A percentile compares a stretch with the other conserved stretches of the same genome.
These are phyloP conservation scores for Malthinus flaveolus DNA, from an alignment of 2,888 invertebrate species.

Conservation along the genomic window DNA sequence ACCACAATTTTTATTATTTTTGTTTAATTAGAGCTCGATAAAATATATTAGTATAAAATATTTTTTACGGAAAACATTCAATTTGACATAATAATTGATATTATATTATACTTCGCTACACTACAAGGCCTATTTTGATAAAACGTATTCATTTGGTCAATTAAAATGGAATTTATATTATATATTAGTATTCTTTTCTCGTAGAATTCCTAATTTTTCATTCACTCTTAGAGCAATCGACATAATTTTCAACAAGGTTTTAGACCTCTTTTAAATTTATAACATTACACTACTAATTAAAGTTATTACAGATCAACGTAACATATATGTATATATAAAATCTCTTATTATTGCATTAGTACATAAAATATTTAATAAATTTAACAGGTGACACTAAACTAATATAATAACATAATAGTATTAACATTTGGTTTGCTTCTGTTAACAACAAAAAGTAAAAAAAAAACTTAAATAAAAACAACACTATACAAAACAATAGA, in stretches of 20 bases:
- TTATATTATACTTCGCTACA: constrained; percentile 36
- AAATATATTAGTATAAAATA: constrained; percentile 37
- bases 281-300: constrained; percentile 22
- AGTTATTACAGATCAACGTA: constrained; percentile 28
- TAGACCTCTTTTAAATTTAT: constrained; percentile 14
- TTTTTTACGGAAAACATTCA: constrained; percentile 26
- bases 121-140: constrained; percentile 48
- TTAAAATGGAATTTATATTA: constrained; percentile 3
- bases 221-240: constrained; percentile 1
- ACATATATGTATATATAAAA: constrained; percentile 15
- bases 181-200: background rate
- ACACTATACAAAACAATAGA: constrained; percentile 27
- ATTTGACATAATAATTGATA: constrained; percentile 21
- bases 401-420: constrained; percentile 25
- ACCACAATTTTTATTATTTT: constrained; percentile 24
- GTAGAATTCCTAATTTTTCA: background rate
- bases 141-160: constrained; percentile 5
- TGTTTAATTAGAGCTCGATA: constrained; percentile 37
- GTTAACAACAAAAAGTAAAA: constrained; percentile 37
- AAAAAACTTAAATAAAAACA: constrained; percentile 38
- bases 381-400: constrained; percentile 22
- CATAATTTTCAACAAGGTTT: constrained; percentile 1
- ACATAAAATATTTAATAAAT: constrained; percentile 25
- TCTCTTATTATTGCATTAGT: constrained; percentile 24
- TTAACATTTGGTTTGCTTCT: constrained; percentile 33